Evolutionary conservation across 2,888 invertebrate genomes (phyloP).

Genomic region (Altica lythri): DNA sequence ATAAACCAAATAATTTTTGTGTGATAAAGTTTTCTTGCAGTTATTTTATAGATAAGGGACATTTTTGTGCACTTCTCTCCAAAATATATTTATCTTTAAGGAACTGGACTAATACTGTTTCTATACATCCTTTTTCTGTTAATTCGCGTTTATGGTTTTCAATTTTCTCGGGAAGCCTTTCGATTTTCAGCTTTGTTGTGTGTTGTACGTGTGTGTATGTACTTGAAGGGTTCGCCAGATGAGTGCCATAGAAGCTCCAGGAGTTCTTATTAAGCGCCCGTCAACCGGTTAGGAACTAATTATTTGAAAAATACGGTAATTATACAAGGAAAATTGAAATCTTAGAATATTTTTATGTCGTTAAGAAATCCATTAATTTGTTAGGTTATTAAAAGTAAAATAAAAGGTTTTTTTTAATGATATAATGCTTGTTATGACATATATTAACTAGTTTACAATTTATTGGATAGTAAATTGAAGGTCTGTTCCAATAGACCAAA

Average conservation of each 20-base stretch:
- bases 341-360: too few species aligned
- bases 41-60: background rate
- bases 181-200: slow-evolving; percentile 28
- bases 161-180: slow-evolving; percentile 38
- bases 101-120: slow-evolving; percentile 12
- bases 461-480: too few species aligned
- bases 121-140: slow-evolving; percentile 21
- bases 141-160: slow-evolving; percentile 50
- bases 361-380: too few species aligned
- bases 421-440: too few species aligned
- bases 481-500: too few species aligned
- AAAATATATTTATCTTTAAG: slow-evolving; percentile 29
- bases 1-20: too few species aligned
- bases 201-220: slow-evolving; percentile 12
- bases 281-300: background rate
- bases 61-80: slow-evolving; percentile 30
- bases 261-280: background rate
- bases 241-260: slow-evolving; percentile 20
- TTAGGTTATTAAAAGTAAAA: too few species aligned
- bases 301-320: too few species aligned
- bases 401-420: too few species aligned
- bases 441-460: too few species aligned
- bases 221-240: slow-evolving; percentile 27
- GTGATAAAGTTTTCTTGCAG: too few species aligned
- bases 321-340: too few species aligned